Base-by-base conservation (phyloP, 2,888 invertebrate genomes). In the Tuberolachnus salignus region DNA sequence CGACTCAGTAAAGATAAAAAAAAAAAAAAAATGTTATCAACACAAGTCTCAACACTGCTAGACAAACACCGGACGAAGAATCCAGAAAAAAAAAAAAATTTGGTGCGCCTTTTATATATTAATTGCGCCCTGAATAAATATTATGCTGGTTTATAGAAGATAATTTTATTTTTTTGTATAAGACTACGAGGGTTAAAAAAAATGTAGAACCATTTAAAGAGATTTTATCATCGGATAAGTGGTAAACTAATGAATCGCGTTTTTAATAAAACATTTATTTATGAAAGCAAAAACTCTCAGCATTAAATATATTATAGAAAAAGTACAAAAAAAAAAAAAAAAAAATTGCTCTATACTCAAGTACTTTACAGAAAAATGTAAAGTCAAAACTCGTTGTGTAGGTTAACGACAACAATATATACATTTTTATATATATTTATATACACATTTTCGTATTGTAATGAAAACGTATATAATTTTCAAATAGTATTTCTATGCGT, bases 261-360 rank as follows among this genome's bases (percentile, higher is more conserved):
- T 59, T 55, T 19, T 71, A n/a, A 59, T 59, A 46, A 59, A 71
- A 71, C 46, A 26, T 59, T 46, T 71, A 71, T 71, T n/a, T 19
- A 71, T 3, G n/a, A 4, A 70, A 46, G 10, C 11, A 46, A 46
- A 46, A 46, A 46, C 13, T 13, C 57, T 23, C 14, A 10, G 14
- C 21, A 21, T 55, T 59, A 26, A 59, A 59, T 59, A n/a, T 59
- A 26, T 34, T 34, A 34, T 34, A 34, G 6, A 34, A 34, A 3
- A 34, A 34, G 3, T 6, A 34, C 3, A 34, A 4, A 34, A 34
- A 34, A n/a, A 34, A 3, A 34, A 34, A 4, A 3, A 34, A 34
- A 34, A 4, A 34, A 34, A 34, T 34, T 34, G 34, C 34, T 4
- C 34, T 34, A 34, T 34, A 34, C 34, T 34, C 34, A 4, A n/a